A percentile compares a stretch with the other conserved stretches of the same genome.
Conservation (phyloP, 2,113 vertebrate species). For the Sakesphorus luctuosus region DNA sequence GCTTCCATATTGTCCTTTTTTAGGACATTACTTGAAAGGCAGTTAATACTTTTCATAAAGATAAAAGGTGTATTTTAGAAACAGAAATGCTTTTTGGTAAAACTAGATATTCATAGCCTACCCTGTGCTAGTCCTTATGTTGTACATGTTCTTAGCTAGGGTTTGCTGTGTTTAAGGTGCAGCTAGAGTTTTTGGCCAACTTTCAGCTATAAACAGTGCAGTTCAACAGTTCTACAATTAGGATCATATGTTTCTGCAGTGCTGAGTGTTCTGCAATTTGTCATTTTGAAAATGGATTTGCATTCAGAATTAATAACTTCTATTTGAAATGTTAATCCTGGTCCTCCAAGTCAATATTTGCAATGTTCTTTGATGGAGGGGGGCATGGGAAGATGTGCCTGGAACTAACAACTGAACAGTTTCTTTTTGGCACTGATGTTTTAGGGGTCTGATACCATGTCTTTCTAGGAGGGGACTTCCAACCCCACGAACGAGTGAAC, state of each 20-base stretch:
- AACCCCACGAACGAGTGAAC: constrained; percentile 72
- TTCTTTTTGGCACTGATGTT: constrained; percentile 77
- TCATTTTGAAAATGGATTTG: not conserved
- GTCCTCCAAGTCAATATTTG: not conserved
- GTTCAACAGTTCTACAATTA: not conserved
- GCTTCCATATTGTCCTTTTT: not conserved
- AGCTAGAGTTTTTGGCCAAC: not conserved
- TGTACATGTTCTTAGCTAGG: not conserved
- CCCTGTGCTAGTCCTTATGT: not conserved
- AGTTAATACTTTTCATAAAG: not conserved
- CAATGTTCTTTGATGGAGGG: constrained; percentile 48
- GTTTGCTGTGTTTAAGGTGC: not conserved
- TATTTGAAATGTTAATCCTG: not conserved
- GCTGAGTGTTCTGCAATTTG: not conserved
- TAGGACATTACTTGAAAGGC: not conserved
- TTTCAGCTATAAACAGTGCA: not conserved
- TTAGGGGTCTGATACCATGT: constrained; percentile 75
- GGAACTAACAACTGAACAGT: constrained; percentile 70
- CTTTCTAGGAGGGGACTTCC: constrained; percentile 78
- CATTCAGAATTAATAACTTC: not conserved
- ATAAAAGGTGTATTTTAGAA: not conserved
- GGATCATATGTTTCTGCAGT: not conserved
- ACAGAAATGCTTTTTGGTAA: not conserved
- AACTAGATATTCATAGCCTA: not conserved
- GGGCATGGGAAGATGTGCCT: constrained; percentile 42